Conservation (phyloP, 1,140 invertebrate genomes). For the Heterodera carotae region DNA sequence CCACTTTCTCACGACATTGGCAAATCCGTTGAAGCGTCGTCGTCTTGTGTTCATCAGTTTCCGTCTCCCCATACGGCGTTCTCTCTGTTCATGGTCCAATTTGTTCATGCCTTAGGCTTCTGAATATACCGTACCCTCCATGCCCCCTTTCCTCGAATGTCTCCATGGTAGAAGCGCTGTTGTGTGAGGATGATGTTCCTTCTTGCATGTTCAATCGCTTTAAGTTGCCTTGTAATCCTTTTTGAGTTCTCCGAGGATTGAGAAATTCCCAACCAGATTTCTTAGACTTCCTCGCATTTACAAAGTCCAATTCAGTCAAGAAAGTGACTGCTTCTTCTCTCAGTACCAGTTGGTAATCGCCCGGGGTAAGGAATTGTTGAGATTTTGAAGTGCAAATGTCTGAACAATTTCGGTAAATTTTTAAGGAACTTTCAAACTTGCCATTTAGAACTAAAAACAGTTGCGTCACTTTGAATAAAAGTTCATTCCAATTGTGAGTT, state of each 20-base stretch:
- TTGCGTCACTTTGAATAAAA: not conserved
- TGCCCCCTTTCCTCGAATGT: slow-evolving; percentile 57
- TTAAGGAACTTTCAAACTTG: not conserved
- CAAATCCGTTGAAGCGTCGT: slow-evolving; percentile 29
- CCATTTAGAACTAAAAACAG: not conserved
- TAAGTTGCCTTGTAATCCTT: slow-evolving; percentile 8
- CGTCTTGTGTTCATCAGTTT: not conserved
- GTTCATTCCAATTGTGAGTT: not conserved
- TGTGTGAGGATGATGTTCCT: slow-evolving; percentile 25
- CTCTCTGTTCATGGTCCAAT: not conserved
- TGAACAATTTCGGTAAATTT: not conserved
- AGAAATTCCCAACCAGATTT: slow-evolving; percentile 34
- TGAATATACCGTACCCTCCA: slow-evolving; percentile 45
- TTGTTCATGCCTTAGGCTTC: slow-evolving; percentile 6
- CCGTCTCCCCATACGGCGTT: slow-evolving; percentile 9
- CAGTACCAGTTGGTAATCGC: slow-evolving; percentile 35
- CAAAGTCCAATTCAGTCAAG: slow-evolving; percentile 58
- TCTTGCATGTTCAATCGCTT: not conserved
- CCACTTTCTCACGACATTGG: slow-evolving; percentile 61
- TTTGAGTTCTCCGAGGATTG: not conserved
- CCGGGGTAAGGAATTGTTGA: slow-evolving; percentile 36
- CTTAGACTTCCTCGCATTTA: slow-evolving; percentile 56
- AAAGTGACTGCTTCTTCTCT: slow-evolving; percentile 34
- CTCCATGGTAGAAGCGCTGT: slow-evolving; percentile 14
- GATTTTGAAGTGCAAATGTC: slow-evolving; percentile 12